phyloP scores from a whole-genome alignment of 2,888 invertebrate species.

The Seira ritae region DNA sequence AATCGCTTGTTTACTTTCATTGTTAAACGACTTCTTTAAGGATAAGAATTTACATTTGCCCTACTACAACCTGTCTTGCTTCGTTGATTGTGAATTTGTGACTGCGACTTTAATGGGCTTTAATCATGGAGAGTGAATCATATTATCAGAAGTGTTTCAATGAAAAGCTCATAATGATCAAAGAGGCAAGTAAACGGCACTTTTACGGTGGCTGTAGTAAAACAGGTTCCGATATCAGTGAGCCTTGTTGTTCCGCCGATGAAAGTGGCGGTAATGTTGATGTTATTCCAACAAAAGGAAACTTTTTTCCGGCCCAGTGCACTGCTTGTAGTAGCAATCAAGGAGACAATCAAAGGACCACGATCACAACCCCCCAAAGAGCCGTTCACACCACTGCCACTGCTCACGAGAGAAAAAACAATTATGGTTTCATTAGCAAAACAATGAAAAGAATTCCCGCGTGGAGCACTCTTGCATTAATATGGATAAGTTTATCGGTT shows the following conservation, averaged over 20 bases:
- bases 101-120: too few relatives aligned
- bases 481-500: constrained; percentile 45
- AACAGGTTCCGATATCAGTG: not conserved
- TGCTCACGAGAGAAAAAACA: not conserved
- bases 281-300: not conserved
- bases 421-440: constrained; percentile 6
- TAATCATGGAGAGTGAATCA: too few relatives aligned
- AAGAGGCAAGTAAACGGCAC: too few relatives aligned
- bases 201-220: not conserved
- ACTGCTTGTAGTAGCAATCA: constrained; percentile 32
- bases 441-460: constrained; percentile 24
- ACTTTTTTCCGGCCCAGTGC: constrained; percentile 3
- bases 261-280: too few relatives aligned
- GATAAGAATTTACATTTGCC: too few relatives aligned
- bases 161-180: too few relatives aligned
- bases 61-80: too few relatives aligned
- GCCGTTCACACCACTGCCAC: not conserved
- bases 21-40: too few relatives aligned
- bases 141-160: too few relatives aligned
- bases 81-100: too few relatives aligned
- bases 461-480: constrained; percentile 35
- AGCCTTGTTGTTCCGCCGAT: too few relatives aligned
- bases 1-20: too few relatives aligned
- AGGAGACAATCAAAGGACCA: constrained; percentile 3
- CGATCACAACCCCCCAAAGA: constrained; percentile 3